Percentiles rank a stretch among this genome's conserved stretches.
Evolutionary conservation across 1,140 invertebrate species (phyloP).

Genomic region (Eumeta japonica): DNA sequence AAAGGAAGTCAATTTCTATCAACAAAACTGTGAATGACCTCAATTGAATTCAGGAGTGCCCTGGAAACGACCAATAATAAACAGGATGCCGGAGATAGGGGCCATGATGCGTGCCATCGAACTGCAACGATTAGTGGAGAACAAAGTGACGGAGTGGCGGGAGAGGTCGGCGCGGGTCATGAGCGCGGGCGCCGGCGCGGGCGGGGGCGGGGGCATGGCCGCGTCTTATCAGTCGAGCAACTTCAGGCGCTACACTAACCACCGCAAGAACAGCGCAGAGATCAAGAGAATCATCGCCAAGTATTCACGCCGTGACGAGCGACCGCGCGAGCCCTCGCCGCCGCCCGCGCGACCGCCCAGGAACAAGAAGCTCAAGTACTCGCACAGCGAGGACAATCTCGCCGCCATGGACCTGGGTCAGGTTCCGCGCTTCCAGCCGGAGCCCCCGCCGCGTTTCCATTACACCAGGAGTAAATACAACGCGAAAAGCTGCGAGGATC

Average conservation of each 20-base stretch:
- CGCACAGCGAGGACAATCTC: conserved; percentile 44
- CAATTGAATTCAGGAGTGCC: background rate
- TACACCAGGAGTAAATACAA: conserved; percentile 36
- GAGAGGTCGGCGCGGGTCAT: conserved; percentile 51
- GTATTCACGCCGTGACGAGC: conserved; percentile 43
- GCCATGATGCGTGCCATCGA: conserved; percentile 48
- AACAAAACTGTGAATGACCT: too few species aligned
- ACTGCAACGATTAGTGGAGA: conserved; percentile 47
- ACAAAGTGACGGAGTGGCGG: conserved; percentile 52
- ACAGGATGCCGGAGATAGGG: conserved; percentile 43
- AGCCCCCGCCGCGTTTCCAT: conserved; percentile 16
- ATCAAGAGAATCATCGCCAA: conserved; percentile 55
- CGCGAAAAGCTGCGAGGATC: conserved; percentile 44
- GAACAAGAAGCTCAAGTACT: conserved; percentile 35
- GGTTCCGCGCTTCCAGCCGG: conserved; percentile 16
- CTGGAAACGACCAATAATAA: background rate
- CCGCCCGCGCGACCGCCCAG: conserved; percentile 34
- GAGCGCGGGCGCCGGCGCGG: conserved; percentile 36
- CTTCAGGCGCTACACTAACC: conserved; percentile 49
- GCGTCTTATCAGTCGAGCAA: conserved; percentile 51
- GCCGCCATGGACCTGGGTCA: conserved; percentile 27
- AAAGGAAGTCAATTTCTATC: too few species aligned
- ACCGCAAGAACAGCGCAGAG: conserved; percentile 52
- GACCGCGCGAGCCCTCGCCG: conserved; percentile 28
- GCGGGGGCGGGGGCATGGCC: conserved; percentile 36